Base-by-base conservation (phyloP, 2,113 vertebrate genomes). In the Lagenorhynchus albirostris region DNA sequence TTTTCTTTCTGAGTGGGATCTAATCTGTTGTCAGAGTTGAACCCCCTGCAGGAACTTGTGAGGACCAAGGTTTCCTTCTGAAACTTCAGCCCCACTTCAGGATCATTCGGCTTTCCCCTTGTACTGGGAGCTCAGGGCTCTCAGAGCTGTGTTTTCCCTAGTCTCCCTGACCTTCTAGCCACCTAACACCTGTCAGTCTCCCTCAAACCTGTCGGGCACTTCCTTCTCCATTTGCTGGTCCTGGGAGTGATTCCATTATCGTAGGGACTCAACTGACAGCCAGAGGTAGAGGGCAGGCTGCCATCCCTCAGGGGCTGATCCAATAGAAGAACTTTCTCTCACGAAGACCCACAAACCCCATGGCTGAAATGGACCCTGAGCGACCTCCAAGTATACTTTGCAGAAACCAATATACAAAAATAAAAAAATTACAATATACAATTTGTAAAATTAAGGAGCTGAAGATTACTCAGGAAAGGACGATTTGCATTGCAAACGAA, bases 401-500 rank as follows among this genome's bases (percentile, higher is more conserved):
- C 33, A 47, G 76, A 96, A 95, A 26, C 12, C 62, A 68, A 89
- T 50, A 79, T 62, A 68, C 31, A 70, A 38, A 89, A 55, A 77
- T 63, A 58, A 67, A 90, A 81, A 70, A 53, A 41, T 84, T 81
- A 82, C 76, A 91, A 81, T 94, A 93, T 50, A 97, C 41, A 63
- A 96, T 94, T 94, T 94, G 90, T 94, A 96, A 97, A 95, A 94
- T 89, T 89, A 96, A 91, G 91, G 93, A 67, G 82, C 44, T 95
- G 95, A 89, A 91, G 89, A 96, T 95, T 84, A 81, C 89, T 96
- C 95, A 77, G 71, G 55, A 93, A 91, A 94, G 92, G 41, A 73
- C 14, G 0, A 94, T 97, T 96, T 97, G 96, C 94, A 97, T 97
- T 95, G 95, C 97, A 97, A 95, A 97, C 82, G 41, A 94, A 96